Evolutionary conservation across 2,113 vertebrate genomes (phyloP).

Genomic region (Apus apus): DNA sequence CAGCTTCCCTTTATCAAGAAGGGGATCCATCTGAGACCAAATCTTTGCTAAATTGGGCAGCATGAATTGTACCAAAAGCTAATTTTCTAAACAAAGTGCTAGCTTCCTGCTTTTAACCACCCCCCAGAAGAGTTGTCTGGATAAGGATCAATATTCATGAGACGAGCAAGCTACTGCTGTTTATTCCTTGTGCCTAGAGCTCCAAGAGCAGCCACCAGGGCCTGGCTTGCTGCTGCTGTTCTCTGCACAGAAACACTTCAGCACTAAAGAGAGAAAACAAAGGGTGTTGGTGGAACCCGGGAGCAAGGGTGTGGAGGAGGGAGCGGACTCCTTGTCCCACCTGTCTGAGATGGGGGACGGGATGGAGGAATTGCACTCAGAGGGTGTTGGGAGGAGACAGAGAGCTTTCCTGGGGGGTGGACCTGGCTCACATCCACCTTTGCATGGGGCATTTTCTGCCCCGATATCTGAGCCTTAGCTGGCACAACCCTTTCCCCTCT

Average conservation of each 20-base stretch:
- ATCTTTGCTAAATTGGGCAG: background rate
- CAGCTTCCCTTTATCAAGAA: background rate
- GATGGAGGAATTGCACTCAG: background rate
- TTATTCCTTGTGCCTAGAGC: background rate
- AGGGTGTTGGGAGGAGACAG: background rate
- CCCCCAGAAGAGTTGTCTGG: background rate
- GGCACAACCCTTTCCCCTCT: background rate
- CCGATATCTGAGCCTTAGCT: rapidly evolving
- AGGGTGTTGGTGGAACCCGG: background rate
- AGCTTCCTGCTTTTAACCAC: background rate
- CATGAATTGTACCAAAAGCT: background rate
- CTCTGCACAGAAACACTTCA: background rate
- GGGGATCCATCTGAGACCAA: background rate
- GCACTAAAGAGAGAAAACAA: background rate
- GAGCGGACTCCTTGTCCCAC: rapidly evolving
- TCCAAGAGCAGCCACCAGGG: background rate
- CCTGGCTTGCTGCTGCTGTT: background rate
- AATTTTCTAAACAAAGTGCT: background rate
- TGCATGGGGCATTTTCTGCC: background rate
- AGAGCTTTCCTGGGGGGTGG: background rate
- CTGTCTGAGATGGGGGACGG: rapidly evolving
- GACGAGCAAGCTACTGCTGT: background rate
- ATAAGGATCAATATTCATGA: background rate
- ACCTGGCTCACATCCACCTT: background rate
- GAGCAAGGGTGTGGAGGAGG: background rate